Base-by-base conservation (phyloP, 2,888 invertebrate species). In the Xestia sexstrigata region DNA sequence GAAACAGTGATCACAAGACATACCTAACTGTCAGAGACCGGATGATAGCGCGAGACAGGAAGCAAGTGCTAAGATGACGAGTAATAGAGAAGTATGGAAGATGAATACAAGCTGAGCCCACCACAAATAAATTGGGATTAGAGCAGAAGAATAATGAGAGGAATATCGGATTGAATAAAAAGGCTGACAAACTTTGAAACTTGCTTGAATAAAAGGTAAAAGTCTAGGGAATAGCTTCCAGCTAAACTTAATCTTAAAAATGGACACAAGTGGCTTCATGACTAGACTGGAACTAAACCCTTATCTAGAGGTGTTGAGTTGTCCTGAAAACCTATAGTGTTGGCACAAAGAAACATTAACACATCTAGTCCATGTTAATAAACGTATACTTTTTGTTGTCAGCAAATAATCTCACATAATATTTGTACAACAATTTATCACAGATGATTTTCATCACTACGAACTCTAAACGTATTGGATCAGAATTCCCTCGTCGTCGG, bases 401-500 rank as follows among this genome's bases (percentile, higher is more conserved):
- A 65, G 17, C 17, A 47, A 63, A 42, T 5, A 49, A 49, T 35
- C 9, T 35, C 17, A 39, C 15, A 35, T 30, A 35, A 47, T 47
- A 35, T 62, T 62, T 20, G 20, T 62, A 65, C 65, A 42, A 68
- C 23, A 72, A 70, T n/a, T n/a, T 30, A 45, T 9, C 60, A 26
- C 35, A 4, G 9, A 71, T 58, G 35, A 58, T 74, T 60, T 74
- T 72, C 45, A 71, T 74, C n/a, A 35, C n/a, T 30, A 26, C 30
- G 8, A 15, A 58, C 47, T 72, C 55, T 58, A n/a, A 71, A 42
- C 35, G 71, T 71, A 71, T 71, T 74, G 55, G 47, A 26, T 26
- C 20, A 7, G 58, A 47, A 58, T 72, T 74, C 74, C 45, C 72
- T 23, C 9, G 74, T 23, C 9, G 74, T 35, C 26, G 74, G 17